Evolutionary conservation across 2,113 vertebrate species (phyloP), one percentile per base, ranked within the genome.

Genomic region (Istiophorus platypterus): DNA sequence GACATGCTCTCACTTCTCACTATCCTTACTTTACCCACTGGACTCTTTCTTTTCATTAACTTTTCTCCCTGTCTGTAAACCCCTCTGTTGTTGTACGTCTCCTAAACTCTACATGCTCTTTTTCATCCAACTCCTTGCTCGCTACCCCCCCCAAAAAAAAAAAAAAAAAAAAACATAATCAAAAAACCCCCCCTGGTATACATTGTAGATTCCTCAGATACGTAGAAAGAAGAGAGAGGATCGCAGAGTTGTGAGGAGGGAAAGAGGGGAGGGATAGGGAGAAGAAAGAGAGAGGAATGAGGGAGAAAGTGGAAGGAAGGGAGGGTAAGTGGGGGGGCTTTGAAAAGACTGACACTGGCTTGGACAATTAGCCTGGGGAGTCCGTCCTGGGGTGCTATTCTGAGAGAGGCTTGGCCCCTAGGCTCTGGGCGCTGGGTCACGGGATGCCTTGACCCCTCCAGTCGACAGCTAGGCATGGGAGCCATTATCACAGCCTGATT

Each of bases 401-500:
- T 93, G 84, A 91, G 90, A 87, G 86, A 67, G 84, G 90, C 87
- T 92, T 93, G 89, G 88, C 90, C 90, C 80, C 85, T 85, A 92
- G 89, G 93, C 90, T 85, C 88, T 88, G 91, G 90, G 94, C 91
- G 87, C 86, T 78, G 89, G 95, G 95, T 95, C 95, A 96, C 81
- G 92, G 92, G 94, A 95, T 91, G 92, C 88, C 93, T 86, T 96
- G 95, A 96, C 95, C 95, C 93, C 80, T 93, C 80, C 88, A 93
- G 95, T 95, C 94, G 94, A 93, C 94, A 93, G 92, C 93, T 88
- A 94, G 87, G 94, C 93, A 93, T 94, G 93, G 93, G 92, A 94
- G 90, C 95, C 93, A 95, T 96, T 96, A 95, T 95, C 93, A 92
- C 84, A 80, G 90, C 80, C 94, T 96, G 95, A 96, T 96, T 95